Evolutionary conservation across 2,113 vertebrate genomes (phyloP), one percentile per base, ranked within the genome.

Genomic region (Chloebia gouldiae): DNA sequence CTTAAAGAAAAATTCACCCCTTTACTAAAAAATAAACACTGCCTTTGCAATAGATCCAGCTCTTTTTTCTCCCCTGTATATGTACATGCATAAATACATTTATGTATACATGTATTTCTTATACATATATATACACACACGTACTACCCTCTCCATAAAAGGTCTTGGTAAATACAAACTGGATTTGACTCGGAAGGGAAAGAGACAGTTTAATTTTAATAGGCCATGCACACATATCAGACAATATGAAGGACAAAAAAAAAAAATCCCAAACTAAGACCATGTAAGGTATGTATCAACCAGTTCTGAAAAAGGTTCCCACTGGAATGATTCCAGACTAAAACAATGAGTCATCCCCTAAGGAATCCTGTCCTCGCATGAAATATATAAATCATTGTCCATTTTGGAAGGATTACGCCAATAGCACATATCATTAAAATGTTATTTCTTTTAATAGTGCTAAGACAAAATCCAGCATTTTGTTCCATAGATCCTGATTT

Each of bases 331-430:
- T 95, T 97, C 97, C 97, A 97, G 94, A 73, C 40, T 92, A 95
- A 91, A 97, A 90, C 94, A 92, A 95, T 98, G 97, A 98, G 93
- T 98, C 97, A 98, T 88, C 91, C 95, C 94, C 96, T 95, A 93
- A 98, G 96, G 97, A 97, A 98, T 98, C 97, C 97, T 98, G 96
- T 97, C 95, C 96, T 88, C 96, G 90, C 95, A 98, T 95, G 97
- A 98, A 98, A 97, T 96, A 88, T 96, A 97, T 98, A 98, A 98
- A 98, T 97, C 97, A 97, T 96, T 96, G 96, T 97, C 96, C 98
- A 92, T 97, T 98, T 95, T 97, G 93, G 95, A 97, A 98, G 95
- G 96, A 94, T 97, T 95, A 82, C 0, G 61, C 96, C 96, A 97
- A 97, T 93, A 96, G 71, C 92, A 93, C 96, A 92, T 97, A 97